Evolutionary conservation across 2,888 invertebrate species (phyloP).

Genomic region (Microplitis deprimator): DNA sequence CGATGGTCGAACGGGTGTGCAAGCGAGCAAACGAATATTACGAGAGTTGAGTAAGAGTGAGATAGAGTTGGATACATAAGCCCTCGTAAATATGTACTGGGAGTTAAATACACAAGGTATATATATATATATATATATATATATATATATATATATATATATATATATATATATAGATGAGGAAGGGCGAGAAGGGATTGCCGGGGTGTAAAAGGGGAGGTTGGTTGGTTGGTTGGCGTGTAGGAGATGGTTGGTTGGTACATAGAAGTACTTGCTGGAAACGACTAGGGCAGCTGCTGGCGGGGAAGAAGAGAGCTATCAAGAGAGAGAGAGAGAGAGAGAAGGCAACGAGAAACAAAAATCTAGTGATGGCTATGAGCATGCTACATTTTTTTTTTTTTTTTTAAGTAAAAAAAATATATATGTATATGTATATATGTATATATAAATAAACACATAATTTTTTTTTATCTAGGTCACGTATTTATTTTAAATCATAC

Average conservation of each 20-base stretch:
- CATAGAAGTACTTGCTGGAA: conserved; percentile 70
- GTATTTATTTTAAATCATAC: conserved; percentile 3
- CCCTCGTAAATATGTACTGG: conserved; percentile 47
- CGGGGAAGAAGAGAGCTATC: conserved; percentile 59
- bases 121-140: conserved; percentile 52
- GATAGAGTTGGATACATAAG: conserved; percentile 43
- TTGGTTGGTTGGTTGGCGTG: conserved; percentile 64
- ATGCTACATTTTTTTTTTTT: conserved; percentile 39
- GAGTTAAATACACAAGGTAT: conserved; percentile 62
- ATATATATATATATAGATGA: conserved; percentile 37
- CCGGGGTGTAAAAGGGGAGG: conserved; percentile 65
- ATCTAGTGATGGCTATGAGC: conserved; percentile 58
- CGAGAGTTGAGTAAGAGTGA: conserved; percentile 39
- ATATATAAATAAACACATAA: too few relatives aligned
- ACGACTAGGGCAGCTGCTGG: conserved; percentile 65
- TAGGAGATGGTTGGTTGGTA: conserved; percentile 68
- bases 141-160: conserved; percentile 39
- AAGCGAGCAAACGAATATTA: conserved; percentile 28
- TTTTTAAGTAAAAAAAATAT: background rate
- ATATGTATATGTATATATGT: too few relatives aligned
- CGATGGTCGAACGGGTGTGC: conserved; percentile 40
- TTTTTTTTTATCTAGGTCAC: background rate
- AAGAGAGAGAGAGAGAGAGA: conserved; percentile 39
- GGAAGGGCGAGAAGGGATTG: conserved; percentile 52
- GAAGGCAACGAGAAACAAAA: conserved; percentile 39